Conservation (phyloP, 2,797 vertebrate genomes). For the Luscinia megarhynchos region DNA sequence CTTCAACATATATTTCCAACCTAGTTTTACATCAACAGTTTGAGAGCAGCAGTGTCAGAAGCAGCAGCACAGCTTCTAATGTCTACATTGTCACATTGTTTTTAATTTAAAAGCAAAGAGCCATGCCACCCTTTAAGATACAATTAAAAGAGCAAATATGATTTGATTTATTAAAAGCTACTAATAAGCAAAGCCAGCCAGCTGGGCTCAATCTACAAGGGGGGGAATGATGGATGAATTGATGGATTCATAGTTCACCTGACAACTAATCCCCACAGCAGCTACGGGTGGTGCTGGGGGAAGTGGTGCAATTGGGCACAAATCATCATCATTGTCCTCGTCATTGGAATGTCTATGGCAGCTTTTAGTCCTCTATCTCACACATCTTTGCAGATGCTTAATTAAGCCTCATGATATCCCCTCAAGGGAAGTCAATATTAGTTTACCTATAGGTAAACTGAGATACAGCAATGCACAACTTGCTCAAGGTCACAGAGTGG, state of each 20-base stretch:
- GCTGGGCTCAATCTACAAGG: slow-evolving; percentile 44
- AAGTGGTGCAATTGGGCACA: slow-evolving; percentile 39
- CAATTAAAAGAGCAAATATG: slow-evolving; percentile 69
- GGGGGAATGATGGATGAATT: slow-evolving; percentile 32
- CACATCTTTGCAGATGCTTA: slow-evolving; percentile 45
- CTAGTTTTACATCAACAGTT: slow-evolving; percentile 33
- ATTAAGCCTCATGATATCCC: slow-evolving; percentile 52
- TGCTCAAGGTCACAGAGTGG: slow-evolving; percentile 62
- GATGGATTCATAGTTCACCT: slow-evolving; percentile 54
- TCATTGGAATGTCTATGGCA: slow-evolving; percentile 10
- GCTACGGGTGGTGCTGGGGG: background rate
- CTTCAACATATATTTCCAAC: slow-evolving; percentile 44
- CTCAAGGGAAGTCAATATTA: slow-evolving; percentile 69
- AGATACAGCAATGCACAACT: slow-evolving; percentile 47
- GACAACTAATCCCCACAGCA: slow-evolving; percentile 46
- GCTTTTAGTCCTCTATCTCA: background rate
- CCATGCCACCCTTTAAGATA: slow-evolving; percentile 64
- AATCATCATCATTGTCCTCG: background rate
- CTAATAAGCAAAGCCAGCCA: slow-evolving; percentile 60
- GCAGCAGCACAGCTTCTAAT: background rate
- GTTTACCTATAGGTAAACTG: slow-evolving; percentile 67
- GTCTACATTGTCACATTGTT: slow-evolving; percentile 11
- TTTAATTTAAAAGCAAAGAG: slow-evolving; percentile 65
- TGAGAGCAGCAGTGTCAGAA: slow-evolving; percentile 29
- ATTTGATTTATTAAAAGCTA: slow-evolving; percentile 70